Base-by-base conservation (phyloP, 2,797 vertebrate species). In the Pelobates cultripes region DNA sequence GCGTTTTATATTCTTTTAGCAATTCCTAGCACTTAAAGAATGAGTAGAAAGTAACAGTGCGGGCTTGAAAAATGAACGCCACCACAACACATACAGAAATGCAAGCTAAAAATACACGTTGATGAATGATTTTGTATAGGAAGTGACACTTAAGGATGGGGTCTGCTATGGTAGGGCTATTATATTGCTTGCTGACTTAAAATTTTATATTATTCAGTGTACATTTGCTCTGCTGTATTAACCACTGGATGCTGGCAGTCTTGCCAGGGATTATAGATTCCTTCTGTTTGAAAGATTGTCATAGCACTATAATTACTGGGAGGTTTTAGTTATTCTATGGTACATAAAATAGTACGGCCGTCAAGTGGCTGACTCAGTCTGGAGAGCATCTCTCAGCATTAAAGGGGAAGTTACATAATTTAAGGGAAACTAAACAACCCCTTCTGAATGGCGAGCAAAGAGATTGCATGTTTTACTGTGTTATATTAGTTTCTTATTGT, bases 51-150 rank as follows among this genome's bases (percentile, higher is more conserved):
- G 44, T 51, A 51, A 53, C 44, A 70, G 73, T 47, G 17, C 7
- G 42, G 53, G 57, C 74, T 45, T 47, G 51, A 47, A 68, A 67
- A 73, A 73, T 3, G 14, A 60, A 41, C 17, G 15, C 15, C 17
- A 74, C 61, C 45, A 68, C 80, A 73, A 41, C 28, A 40, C 14
- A 55, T 41, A 83, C 51, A 73, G 61, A 43, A 51, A 66, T 41
- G 28, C 70, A 64, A 68, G 61, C 78, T 61, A 72, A 57, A 82
- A 61, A 40, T 57, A 70, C 75, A 74, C 76, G 43, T 28, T 64
- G 73, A 73, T 68, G 77, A 55, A 47, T 83, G 60, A 82, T 64
- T 73, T 72, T 82, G 68, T 76, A 82, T 47, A 73, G 75, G 80
- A 82, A 77, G 17, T 82, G 75, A 77, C 80, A 82, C 80, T 82